Percentiles rank a stretch among this genome's conserved stretches.
Conservation (phyloP, 2,113 vertebrate genomes). For the Scomber colias region DNA sequence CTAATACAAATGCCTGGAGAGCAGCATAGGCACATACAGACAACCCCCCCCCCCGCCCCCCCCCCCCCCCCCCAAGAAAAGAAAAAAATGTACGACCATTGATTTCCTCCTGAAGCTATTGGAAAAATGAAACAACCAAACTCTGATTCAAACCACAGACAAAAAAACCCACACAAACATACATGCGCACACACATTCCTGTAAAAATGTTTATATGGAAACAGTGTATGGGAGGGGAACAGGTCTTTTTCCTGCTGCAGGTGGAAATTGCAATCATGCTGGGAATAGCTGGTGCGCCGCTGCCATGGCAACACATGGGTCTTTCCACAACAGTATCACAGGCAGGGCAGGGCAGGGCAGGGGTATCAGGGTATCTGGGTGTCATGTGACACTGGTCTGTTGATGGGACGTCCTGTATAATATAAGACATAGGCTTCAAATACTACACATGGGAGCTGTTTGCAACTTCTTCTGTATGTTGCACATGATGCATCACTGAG, state of each 20-base stretch:
- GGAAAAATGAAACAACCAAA: conserved; percentile 35
- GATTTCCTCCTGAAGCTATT: conserved; percentile 58
- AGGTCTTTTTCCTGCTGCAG: conserved; percentile 69
- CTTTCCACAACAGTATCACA: conserved; percentile 66
- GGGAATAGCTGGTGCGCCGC: conserved; percentile 45
- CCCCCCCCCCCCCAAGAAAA: too few relatives aligned
- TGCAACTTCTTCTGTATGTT: background rate
- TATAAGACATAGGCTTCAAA: background rate
- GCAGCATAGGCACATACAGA: background rate
- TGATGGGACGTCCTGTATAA: conserved; percentile 25
- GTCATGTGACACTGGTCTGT: conserved; percentile 44
- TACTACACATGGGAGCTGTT: background rate
- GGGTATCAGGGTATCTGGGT: conserved; percentile 37
- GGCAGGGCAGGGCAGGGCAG: conserved; percentile 19
- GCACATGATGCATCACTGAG: background rate
- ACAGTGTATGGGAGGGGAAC: conserved; percentile 59
- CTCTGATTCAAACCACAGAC: conserved; percentile 1
- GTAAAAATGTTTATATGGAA: conserved; percentile 72
- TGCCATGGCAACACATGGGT: conserved; percentile 55
- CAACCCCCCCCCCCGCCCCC: too few relatives aligned
- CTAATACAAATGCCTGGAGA: background rate
- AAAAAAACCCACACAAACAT: background rate
- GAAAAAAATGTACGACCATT: conserved; percentile 21
- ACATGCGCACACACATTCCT: conserved; percentile 39
- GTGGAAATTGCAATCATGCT: conserved; percentile 64